A percentile compares a stretch with the other conserved stretches of the same genome.
phyloP scores from a whole-genome alignment of 1,140 invertebrate species.

The Drosophila willistoni region DNA sequence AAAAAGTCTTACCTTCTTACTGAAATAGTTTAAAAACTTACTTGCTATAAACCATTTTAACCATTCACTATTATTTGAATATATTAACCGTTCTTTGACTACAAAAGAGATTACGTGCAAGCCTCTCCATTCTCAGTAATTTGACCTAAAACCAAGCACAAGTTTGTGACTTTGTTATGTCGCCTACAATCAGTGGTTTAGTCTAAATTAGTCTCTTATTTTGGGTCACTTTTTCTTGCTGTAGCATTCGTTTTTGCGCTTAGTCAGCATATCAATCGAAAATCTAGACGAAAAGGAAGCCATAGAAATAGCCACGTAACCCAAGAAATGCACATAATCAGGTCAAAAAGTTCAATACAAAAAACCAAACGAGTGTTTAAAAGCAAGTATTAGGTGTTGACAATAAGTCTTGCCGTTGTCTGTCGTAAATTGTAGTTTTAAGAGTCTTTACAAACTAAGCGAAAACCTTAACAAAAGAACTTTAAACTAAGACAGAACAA shows the following conservation, averaged over 20 bases:
- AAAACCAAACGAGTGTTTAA: constrained; percentile 5
- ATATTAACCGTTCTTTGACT: too few relatives aligned
- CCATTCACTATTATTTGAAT: too few relatives aligned
- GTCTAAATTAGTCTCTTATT: constrained; percentile 9
- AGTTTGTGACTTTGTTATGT: not conserved
- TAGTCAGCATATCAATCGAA: constrained; percentile 51
- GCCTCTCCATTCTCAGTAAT: not conserved
- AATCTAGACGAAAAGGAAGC: constrained; percentile 47
- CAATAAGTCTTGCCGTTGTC: constrained; percentile 18
- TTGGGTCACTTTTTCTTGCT: constrained; percentile 26
- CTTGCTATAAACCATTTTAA: not conserved
- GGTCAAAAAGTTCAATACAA: constrained; percentile 47
- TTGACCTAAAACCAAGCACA: not conserved
- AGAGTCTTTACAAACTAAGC: not conserved
- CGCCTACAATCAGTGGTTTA: not conserved
- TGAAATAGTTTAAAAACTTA: not conserved
- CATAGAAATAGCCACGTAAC: constrained; percentile 54
- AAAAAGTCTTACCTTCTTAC: not conserved
- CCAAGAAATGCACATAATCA: constrained; percentile 61
- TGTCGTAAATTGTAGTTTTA: constrained; percentile 14
- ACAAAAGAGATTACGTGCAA: not conserved
- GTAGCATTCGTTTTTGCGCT: constrained; percentile 12
- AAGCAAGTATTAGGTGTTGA: constrained; percentile 15
- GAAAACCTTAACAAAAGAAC: constrained; percentile 21
- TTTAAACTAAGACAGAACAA: constrained; percentile 1